phyloP scores from a whole-genome alignment of 2,888 invertebrate species.

The Andrena bucephala region DNA sequence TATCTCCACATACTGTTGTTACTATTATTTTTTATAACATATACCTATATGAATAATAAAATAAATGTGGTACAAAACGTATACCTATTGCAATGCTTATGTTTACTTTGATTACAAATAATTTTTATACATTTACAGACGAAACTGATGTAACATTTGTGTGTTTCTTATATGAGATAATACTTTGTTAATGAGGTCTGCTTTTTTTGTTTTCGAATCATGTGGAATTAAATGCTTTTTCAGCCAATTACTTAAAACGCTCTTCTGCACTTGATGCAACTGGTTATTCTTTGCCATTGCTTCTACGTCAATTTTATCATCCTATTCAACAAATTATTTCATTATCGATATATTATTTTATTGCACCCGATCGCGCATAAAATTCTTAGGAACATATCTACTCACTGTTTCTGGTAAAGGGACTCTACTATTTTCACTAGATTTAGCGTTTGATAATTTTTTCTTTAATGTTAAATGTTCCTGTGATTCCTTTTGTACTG shows the following conservation, averaged over 20 bases:
- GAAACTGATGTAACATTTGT: slow-evolving; percentile 30
- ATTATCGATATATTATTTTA: not conserved
- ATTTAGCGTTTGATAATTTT: slow-evolving; percentile 44
- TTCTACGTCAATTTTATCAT: slow-evolving; percentile 33
- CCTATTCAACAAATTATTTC: slow-evolving; percentile 23
- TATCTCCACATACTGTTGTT: slow-evolving; percentile 17
- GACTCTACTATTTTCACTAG: not conserved
- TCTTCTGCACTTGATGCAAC: slow-evolving; percentile 25
- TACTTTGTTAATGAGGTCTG: slow-evolving; percentile 49
- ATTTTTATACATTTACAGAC: slow-evolving; percentile 20
- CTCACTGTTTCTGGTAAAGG: slow-evolving; percentile 9
- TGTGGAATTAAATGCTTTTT: slow-evolving; percentile 42
- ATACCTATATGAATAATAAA: slow-evolving; percentile 3
- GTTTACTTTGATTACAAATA: slow-evolving; percentile 3
- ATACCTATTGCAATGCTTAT: not conserved
- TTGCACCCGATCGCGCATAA: not conserved
- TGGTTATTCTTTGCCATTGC: slow-evolving; percentile 44
- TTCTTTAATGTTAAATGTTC: slow-evolving; percentile 30
- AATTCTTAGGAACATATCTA: not conserved
- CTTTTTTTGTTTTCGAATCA: slow-evolving; percentile 26
- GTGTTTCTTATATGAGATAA: slow-evolving; percentile 44
- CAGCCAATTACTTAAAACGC: slow-evolving; percentile 48
- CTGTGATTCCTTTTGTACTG: not conserved
- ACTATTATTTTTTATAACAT: slow-evolving; percentile 4
- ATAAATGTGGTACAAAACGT: not conserved